These are phyloP conservation scores for Lysiphlebus fabarum DNA, from an alignment of 1,140 invertebrate genomes.

Conservation along the genomic window DNA sequence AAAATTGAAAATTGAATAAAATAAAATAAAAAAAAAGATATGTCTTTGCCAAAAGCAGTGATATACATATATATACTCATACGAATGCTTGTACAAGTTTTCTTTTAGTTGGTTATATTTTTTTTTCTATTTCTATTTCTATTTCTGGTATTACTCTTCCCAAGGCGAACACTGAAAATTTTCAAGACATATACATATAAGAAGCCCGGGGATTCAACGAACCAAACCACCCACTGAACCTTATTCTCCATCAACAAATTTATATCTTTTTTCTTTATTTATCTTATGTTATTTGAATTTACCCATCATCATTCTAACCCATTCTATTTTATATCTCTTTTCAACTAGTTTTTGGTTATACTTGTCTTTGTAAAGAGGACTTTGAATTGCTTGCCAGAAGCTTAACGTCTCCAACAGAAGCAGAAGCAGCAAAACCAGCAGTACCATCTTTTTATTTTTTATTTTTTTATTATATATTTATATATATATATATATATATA, in stretches of 20 bases:
- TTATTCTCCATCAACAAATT: background rate
- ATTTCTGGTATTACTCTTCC: background rate
- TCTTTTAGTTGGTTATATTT: background rate
- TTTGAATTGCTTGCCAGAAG: constrained; percentile 53
- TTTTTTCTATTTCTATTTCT: constrained; percentile 9
- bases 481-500: too few relatives aligned
- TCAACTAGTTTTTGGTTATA: constrained; percentile 30
- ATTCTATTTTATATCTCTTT: constrained; percentile 13
- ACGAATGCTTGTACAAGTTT: constrained; percentile 2
- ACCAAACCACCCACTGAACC: constrained; percentile 19
- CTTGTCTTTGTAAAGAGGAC: constrained; percentile 42
- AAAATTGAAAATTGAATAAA: background rate
- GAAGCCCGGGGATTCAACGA: constrained; percentile 19
- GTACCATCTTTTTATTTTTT: constrained; percentile 25
- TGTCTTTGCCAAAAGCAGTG: constrained; percentile 20
- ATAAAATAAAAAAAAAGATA: background rate
- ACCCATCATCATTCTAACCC: background rate
- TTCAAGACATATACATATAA: constrained; percentile 18
- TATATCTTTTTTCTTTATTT: constrained; percentile 3
- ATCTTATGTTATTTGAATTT: constrained; percentile 13
- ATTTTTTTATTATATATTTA: too few relatives aligned
- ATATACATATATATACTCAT: constrained; percentile 7
- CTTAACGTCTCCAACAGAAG: constrained; percentile 45
- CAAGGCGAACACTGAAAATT: constrained; percentile 6
- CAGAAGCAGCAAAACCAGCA: background rate